Evolutionary conservation across 2,797 vertebrate genomes (phyloP).

Genomic region (Rhyacichthys aspro): DNA sequence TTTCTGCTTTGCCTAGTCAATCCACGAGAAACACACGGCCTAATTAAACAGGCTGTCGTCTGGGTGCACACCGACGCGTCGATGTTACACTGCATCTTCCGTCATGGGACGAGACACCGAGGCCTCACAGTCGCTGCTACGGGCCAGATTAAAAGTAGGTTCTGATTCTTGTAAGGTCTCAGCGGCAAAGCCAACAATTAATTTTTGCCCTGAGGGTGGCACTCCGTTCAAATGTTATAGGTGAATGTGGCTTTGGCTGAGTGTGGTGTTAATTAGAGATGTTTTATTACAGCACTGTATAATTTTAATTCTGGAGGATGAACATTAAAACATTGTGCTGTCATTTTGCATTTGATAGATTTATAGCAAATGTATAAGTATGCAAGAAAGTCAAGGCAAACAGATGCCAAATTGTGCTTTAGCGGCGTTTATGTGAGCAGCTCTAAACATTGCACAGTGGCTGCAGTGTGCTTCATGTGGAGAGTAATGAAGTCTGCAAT

Average conservation of each 20-base stretch:
- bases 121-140: not conserved
- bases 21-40: not conserved
- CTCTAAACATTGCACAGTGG: not conserved
- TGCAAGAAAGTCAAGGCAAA: not conserved
- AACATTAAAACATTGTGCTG: not conserved
- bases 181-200: constrained; percentile 1
- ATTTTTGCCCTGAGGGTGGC: constrained; percentile 7
- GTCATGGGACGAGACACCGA: not conserved
- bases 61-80: not conserved
- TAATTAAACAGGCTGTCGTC: not conserved
- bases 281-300: not conserved
- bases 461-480: not conserved
- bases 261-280: not conserved
- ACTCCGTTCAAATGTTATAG: not conserved
- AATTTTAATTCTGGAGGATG: not conserved
- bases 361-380: not conserved
- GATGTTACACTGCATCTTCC: not conserved
- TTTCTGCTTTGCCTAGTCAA: constrained; percentile 16
- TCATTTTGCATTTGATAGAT: not conserved
- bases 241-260: not conserved
- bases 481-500: constrained; percentile 7
- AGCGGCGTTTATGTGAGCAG: not conserved
- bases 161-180: not conserved
- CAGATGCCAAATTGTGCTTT: not conserved
- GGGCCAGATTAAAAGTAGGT: constrained; percentile 7